Evolutionary conservation across 92 coral and sea anemone genomes (phyloP).

Genomic region (Meandrina meandrites): DNA sequence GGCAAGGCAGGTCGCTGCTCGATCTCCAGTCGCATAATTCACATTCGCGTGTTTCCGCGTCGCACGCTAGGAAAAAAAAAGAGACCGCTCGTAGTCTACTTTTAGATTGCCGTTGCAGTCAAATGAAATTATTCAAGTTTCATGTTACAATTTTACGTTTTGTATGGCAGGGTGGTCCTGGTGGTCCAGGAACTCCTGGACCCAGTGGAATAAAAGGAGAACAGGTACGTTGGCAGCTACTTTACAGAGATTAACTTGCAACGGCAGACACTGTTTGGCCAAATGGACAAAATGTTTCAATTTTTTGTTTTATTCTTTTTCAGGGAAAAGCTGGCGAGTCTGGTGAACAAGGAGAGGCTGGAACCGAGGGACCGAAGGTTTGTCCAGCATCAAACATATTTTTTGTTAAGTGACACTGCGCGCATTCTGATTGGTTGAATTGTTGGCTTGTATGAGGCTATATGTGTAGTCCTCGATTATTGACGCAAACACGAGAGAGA

Average conservation of each 20-base stretch:
- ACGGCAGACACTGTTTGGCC: neutral
- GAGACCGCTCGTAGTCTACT: neutral
- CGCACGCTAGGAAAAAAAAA: too few species aligned
- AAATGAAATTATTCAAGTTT: neutral
- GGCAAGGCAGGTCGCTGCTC: too few species aligned
- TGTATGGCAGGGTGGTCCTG: conserved; percentile 22
- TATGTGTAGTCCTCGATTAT: too few species aligned
- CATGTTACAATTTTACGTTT: neutral
- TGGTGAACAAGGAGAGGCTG: conserved; percentile 54
- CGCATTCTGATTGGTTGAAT: neutral
- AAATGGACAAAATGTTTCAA: too few species aligned
- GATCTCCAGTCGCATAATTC: too few species aligned
- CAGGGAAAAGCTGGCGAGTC: conserved; percentile 62
- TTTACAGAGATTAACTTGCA: neutral
- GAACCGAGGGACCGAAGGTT: conserved; percentile 66
- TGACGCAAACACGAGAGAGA: too few species aligned
- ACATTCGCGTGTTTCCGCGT: too few species aligned
- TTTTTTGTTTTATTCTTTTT: neutral
- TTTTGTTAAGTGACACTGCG: neutral
- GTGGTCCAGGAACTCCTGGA: conserved; percentile 33
- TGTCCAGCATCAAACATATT: conserved; percentile 10
- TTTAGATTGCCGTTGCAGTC: neutral
- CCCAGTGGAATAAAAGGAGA: conserved; percentile 37
- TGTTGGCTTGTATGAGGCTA: neutral
- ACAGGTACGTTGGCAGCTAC: conserved; percentile 5